These are phyloP conservation scores for Dysidea cf. avara DNA, from an alignment of 37 sponge, comb jelly and placozoan genomes.

Conservation along the genomic window DNA sequence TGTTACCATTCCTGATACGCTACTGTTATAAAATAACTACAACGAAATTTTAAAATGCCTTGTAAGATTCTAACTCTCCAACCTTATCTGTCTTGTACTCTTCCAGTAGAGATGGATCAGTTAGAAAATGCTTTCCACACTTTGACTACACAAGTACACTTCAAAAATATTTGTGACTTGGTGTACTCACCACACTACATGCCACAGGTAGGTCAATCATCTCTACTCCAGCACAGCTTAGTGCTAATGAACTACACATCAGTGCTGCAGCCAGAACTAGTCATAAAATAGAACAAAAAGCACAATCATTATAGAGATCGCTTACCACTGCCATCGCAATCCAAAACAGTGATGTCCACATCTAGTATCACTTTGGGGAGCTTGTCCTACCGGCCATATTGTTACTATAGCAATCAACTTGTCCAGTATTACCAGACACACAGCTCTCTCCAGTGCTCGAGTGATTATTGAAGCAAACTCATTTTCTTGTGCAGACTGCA, in stretches of 20 bases:
- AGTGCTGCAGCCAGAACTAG: slow-evolving; percentile 46
- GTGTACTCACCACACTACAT: slow-evolving; percentile 48
- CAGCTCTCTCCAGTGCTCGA: slow-evolving; percentile 31
- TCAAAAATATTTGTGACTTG: not conserved
- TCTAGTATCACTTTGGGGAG: slow-evolving; percentile 58
- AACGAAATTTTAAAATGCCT: not conserved
- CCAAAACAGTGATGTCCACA: slow-evolving; percentile 44
- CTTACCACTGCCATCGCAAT: slow-evolving; percentile 51
- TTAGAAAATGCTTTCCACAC: slow-evolving; percentile 11
- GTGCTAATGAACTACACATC: slow-evolving; percentile 47
- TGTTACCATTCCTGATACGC: slow-evolving; percentile 21
- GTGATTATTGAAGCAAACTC: slow-evolving; percentile 16
- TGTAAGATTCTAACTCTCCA: not conserved
- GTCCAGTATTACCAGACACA: slow-evolving; percentile 15
- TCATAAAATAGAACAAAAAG: not conserved
- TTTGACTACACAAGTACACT: not conserved
- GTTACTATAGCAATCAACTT: not conserved
- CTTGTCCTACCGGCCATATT: slow-evolving; percentile 23
- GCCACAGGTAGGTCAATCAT: slow-evolving; percentile 58
- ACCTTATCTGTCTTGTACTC: slow-evolving; percentile 25
- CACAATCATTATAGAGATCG: not conserved
- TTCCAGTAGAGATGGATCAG: slow-evolving; percentile 37
- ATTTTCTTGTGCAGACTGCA: slow-evolving; percentile 29
- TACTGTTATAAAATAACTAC: too few species aligned
- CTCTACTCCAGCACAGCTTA: slow-evolving; percentile 50